phyloP scores from a whole-genome alignment of 53 echinoderm and acorn worm genomes.

The Paelopatides confundens region DNA sequence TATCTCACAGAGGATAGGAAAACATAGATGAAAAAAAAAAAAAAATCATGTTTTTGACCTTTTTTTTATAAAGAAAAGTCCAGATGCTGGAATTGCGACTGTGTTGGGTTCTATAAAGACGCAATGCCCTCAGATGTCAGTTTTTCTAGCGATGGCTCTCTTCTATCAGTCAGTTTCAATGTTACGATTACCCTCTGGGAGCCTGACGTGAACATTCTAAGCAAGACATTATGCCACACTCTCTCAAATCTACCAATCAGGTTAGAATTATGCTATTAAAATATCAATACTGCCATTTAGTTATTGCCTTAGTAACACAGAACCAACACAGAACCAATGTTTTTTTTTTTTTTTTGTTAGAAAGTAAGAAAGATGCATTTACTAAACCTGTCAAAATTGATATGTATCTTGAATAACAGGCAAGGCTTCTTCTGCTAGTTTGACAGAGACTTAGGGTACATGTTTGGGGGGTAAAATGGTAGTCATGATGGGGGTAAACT shows the following conservation, averaged over 20 bases:
- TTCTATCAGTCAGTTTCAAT: conserved; percentile 79
- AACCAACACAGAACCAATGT: too few relatives aligned
- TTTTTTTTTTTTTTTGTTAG: too few relatives aligned
- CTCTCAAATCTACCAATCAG: conserved; percentile 59
- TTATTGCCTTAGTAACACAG: background rate
- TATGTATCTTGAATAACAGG: too few relatives aligned
- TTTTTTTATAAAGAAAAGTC: conserved; percentile 48
- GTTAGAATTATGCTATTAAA: conserved; percentile 2
- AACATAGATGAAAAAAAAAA: background rate
- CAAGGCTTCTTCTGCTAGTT: too few relatives aligned
- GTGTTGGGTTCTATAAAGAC: conserved; percentile 89
- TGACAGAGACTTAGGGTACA: too few relatives aligned
- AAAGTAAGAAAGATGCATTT: background rate
- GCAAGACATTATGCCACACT: conserved; percentile 76
- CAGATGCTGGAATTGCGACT: conserved; percentile 87
- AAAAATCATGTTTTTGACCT: background rate
- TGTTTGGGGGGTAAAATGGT: too few relatives aligned
- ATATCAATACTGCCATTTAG: background rate
- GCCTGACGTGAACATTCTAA: conserved; percentile 81
- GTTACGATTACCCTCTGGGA: conserved; percentile 89
- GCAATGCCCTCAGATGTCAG: conserved; percentile 58
- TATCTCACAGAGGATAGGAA: too few relatives aligned
- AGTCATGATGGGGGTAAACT: too few relatives aligned
- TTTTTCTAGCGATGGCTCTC: conserved; percentile 89
- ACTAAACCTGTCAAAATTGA: too few relatives aligned